Evolutionary conservation across 2,113 vertebrate genomes (phyloP).

Genomic region (Corydoras sp.): DNA sequence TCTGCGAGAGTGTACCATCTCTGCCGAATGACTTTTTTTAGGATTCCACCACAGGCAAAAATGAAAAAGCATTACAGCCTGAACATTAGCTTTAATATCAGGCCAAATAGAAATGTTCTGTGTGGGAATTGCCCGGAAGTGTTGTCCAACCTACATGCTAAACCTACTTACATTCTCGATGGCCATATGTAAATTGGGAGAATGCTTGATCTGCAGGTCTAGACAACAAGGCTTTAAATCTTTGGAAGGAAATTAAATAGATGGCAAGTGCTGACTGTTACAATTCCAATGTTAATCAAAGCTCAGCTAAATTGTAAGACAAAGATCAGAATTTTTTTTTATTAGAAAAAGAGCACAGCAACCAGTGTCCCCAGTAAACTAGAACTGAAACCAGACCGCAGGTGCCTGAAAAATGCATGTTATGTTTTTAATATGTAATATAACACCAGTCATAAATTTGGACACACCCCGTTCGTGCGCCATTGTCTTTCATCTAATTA

Average conservation of each 20-base stretch:
- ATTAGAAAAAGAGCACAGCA: no score
- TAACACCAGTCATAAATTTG: no score
- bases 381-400: no score
- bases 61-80: constrained; percentile 65
- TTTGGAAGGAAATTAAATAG: not conserved
- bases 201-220: constrained; percentile 28
- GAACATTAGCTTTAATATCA: constrained; percentile 65
- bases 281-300: not conserved
- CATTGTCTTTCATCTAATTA: no score
- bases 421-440: no score
- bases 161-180: constrained; percentile 5
- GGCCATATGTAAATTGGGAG: constrained; percentile 10
- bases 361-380: no score
- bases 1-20: constrained; percentile 11
- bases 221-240: constrained; percentile 25
- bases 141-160: constrained; percentile 10
- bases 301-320: no score
- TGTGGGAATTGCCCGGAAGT: constrained; percentile 8
- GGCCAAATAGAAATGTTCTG: constrained; percentile 64
- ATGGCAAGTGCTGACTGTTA: not conserved
- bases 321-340: no score
- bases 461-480: no score
- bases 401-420: no score
- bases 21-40: constrained; percentile 31
- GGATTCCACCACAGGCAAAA: constrained; percentile 36